Percentiles rank a stretch among this genome's conserved stretches.
These are phyloP conservation scores for Drosophila prostipennis DNA, from an alignment of 2,888 invertebrate genomes.

Conservation along the genomic window DNA sequence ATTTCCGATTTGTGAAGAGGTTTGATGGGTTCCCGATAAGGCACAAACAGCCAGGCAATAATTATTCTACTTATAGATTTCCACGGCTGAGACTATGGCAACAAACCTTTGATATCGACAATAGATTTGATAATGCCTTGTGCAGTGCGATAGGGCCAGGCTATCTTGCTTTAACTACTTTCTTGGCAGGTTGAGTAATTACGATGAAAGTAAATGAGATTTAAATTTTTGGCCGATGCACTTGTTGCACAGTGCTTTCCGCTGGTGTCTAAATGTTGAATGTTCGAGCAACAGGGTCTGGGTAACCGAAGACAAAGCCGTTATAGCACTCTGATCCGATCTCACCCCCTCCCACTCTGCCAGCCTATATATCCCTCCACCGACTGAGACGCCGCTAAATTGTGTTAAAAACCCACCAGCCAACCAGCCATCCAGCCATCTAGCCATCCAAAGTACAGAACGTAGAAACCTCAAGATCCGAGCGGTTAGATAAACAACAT, in stretches of 20 bases:
- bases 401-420: slow-evolving; percentile 73
- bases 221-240: slow-evolving; percentile 67
- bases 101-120: neutral
- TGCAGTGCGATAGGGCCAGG: slow-evolving; percentile 2
- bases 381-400: slow-evolving; percentile 64
- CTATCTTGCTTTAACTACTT: neutral
- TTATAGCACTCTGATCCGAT: slow-evolving; percentile 41
- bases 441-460: slow-evolving; percentile 68
- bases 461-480: slow-evolving; percentile 79
- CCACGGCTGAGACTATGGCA: neutral
- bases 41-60: neutral
- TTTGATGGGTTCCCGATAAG: neutral
- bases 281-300: slow-evolving; percentile 30
- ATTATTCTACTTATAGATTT: neutral
- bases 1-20: neutral
- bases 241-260: slow-evolving; percentile 51
- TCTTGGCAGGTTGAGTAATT: slow-evolving; percentile 41
- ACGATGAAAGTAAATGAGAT: slow-evolving; percentile 71
- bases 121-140: slow-evolving; percentile 7
- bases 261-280: slow-evolving; percentile 39
- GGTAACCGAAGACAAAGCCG: slow-evolving; percentile 65
- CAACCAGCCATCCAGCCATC: slow-evolving; percentile 16
- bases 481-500: slow-evolving; percentile 58
- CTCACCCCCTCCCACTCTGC: neutral
- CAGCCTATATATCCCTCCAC: slow-evolving; percentile 18